Conservation (phyloP, 2,797 vertebrate species). For the Myiotriccus ornatus region DNA sequence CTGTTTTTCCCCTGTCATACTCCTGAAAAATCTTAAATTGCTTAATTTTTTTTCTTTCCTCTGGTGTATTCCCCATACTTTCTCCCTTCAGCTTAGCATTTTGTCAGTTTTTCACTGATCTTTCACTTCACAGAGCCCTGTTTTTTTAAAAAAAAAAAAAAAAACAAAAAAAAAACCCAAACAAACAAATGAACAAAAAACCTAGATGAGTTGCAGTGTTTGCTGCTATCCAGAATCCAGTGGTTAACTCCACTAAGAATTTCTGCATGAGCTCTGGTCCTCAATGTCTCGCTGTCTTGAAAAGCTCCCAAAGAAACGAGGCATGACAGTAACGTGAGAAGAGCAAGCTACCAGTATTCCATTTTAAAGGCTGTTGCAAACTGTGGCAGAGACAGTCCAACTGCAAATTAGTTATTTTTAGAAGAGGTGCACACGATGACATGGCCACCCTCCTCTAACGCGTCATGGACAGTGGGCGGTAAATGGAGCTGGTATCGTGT, state of each 20-base stretch:
- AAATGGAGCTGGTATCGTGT: not conserved
- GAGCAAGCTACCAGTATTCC: not conserved
- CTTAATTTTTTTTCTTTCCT: not conserved
- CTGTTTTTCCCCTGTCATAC: not conserved
- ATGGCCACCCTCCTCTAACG: not conserved
- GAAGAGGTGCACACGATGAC: not conserved
- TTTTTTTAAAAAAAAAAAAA: not conserved
- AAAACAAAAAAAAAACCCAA: too few species aligned
- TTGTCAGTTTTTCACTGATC: not conserved
- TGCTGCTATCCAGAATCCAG: not conserved
- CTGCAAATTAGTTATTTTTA: not conserved
- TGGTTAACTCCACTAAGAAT: not conserved
- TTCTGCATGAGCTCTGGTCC: not conserved
- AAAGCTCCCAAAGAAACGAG: not conserved
- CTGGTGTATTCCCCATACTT: not conserved
- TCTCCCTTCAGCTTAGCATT: not conserved
- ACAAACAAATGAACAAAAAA: not conserved
- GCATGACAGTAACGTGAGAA: not conserved
- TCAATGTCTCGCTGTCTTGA: not conserved
- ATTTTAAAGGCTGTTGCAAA: not conserved
- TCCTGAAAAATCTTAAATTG: not conserved
- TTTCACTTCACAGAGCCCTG: not conserved
- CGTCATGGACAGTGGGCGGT: fast-evolving
- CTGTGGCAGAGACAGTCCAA: not conserved
- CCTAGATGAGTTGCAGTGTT: not conserved